phyloP scores from a whole-genome alignment of 2,797 vertebrate genomes.

The Argya squamiceps region DNA sequence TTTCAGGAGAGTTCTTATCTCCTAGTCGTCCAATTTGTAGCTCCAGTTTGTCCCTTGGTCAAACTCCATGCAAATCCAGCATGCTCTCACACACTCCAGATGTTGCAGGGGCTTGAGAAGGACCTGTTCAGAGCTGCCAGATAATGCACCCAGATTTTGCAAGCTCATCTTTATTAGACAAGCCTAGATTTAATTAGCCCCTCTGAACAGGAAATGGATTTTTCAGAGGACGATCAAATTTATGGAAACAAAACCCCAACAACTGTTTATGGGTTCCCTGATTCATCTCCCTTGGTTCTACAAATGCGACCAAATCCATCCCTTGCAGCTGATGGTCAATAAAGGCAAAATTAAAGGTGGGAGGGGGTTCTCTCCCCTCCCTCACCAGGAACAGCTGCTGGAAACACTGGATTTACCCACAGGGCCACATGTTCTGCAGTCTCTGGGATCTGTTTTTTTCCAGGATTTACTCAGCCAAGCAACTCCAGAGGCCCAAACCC shows the following conservation, averaged over 20 bases:
- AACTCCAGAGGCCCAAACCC: neutral
- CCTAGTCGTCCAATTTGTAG: constrained; percentile 55
- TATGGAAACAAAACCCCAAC: neutral
- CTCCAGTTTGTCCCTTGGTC: neutral
- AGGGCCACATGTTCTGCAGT: neutral
- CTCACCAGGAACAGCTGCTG: neutral
- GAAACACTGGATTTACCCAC: accelerated
- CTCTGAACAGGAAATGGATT: neutral
- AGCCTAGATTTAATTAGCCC: constrained; percentile 6
- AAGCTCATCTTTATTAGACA: neutral
- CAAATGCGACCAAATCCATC: neutral
- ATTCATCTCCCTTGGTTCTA: neutral
- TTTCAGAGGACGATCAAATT: neutral
- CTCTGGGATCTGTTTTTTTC: neutral
- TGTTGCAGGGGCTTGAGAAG: neutral
- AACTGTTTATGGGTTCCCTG: accelerated
- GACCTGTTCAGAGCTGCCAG: neutral
- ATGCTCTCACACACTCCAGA: neutral
- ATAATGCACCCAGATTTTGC: neutral
- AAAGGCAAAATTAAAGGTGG: neutral
- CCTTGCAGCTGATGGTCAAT: neutral
- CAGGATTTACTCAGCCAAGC: neutral
- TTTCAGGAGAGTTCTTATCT: constrained; percentile 69
- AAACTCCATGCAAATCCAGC: constrained; percentile 34
- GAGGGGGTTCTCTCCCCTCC: neutral